Evolutionary conservation across 2,888 invertebrate genomes (phyloP).

Genomic region (Tholera decimalis): DNA sequence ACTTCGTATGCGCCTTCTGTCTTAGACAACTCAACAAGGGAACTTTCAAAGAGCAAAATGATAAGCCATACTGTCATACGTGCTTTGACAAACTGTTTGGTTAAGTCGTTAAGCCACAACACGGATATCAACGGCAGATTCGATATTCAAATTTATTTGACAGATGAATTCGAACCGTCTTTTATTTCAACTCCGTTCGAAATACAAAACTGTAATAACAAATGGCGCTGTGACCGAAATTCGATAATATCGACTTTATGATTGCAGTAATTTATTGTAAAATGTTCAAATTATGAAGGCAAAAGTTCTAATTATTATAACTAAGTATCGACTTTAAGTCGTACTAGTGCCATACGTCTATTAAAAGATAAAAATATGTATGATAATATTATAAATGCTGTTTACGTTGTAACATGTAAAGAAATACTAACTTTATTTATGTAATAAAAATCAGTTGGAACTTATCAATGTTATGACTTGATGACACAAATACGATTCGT

Average conservation of each 20-base stretch:
- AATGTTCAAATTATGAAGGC: slow-evolving; percentile 53
- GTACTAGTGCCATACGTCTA: slow-evolving; percentile 60
- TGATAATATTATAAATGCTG: slow-evolving; percentile 47
- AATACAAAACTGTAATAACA: slow-evolving; percentile 17
- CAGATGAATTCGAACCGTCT: slow-evolving; percentile 16
- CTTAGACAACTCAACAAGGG: slow-evolving; percentile 99
- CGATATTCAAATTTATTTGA: slow-evolving; percentile 19
- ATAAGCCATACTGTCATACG: slow-evolving; percentile 99
- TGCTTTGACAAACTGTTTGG: slow-evolving; percentile 99
- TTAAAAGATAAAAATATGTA: slow-evolving; percentile 32
- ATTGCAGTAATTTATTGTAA: slow-evolving; percentile 48
- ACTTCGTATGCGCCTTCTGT: slow-evolving; percentile 99
- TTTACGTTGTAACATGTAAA: slow-evolving; percentile 31
- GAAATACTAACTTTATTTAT: slow-evolving; percentile 46
- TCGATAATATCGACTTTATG: slow-evolving; percentile 30
- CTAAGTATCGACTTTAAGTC: slow-evolving; percentile 61
- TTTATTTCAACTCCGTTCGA: slow-evolving; percentile 27
- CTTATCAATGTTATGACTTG: slow-evolving; percentile 14
- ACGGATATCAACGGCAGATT: slow-evolving; percentile 15
- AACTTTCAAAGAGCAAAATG: slow-evolving; percentile 99
- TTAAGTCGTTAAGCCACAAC: slow-evolving; percentile 79
- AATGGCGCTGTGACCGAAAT: slow-evolving; percentile 46
- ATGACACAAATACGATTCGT: slow-evolving; percentile 8
- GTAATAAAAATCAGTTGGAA: slow-evolving; percentile 25
- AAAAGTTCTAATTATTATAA: slow-evolving; percentile 55